Percentiles rank a stretch among this genome's conserved stretches.
These are phyloP conservation scores for Hapalemur alaotrensis DNA, from an alignment of 2,797 vertebrate species.

Conservation along the genomic window DNA sequence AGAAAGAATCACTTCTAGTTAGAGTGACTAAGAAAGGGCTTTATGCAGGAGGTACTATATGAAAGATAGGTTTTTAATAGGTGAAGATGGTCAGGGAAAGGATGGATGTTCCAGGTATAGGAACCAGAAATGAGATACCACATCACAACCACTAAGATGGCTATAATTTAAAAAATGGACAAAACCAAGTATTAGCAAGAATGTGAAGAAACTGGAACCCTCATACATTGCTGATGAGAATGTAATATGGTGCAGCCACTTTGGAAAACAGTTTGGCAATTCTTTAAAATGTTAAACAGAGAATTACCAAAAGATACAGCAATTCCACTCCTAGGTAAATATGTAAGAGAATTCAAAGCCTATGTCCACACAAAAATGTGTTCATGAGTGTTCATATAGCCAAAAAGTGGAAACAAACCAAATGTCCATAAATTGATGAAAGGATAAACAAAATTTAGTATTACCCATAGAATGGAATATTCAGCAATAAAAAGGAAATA, in stretches of 20 bases:
- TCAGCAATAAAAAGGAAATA: background rate
- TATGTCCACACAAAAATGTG: background rate
- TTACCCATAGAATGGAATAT: background rate
- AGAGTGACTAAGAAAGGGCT: background rate
- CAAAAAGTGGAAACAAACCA: background rate
- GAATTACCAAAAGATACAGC: background rate
- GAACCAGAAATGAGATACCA: background rate
- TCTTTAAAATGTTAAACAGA: slow-evolving; percentile 16
- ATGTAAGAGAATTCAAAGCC: background rate
- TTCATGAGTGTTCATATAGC: background rate
- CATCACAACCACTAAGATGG: background rate
- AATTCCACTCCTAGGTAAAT: background rate
- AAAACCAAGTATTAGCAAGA: background rate
- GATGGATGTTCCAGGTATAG: background rate
- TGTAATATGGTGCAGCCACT: background rate
- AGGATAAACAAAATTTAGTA: background rate
- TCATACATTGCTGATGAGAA: background rate
- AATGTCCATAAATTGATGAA: background rate
- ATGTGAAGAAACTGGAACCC: background rate
- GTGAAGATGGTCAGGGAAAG: background rate
- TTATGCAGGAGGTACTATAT: background rate
- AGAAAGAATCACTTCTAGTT: background rate
- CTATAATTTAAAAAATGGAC: background rate
- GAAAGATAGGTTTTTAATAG: background rate
- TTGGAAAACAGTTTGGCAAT: background rate